A percentile compares a stretch with the other conserved stretches of the same genome.
These are phyloP conservation scores for Andrena bicolor DNA, from an alignment of 2,888 invertebrate species.

Conservation along the genomic window DNA sequence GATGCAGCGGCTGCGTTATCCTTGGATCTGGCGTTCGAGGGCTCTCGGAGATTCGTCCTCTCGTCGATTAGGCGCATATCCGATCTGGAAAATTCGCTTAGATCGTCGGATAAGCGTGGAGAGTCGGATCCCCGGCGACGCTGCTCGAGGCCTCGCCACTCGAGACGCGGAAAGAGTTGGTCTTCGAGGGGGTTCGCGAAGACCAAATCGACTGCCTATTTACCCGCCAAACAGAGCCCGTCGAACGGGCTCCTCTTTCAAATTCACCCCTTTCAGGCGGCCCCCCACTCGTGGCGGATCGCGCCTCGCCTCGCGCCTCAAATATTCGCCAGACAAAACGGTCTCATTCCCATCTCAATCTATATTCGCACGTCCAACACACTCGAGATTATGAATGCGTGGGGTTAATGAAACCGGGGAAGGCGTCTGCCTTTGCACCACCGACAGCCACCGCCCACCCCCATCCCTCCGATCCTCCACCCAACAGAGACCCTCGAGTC, in stretches of 20 bases:
- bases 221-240: constrained; percentile 77
- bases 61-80: constrained; percentile 74
- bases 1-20: constrained; percentile 34
- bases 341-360: constrained; percentile 85
- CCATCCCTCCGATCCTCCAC: neutral
- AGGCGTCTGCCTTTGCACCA: constrained; percentile 83
- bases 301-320: constrained; percentile 80
- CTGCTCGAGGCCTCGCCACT: constrained; percentile 34
- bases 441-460: constrained; percentile 40
- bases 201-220: constrained; percentile 81
- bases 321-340: constrained; percentile 81
- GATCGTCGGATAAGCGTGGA: constrained; percentile 79
- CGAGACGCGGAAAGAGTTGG: constrained; percentile 60
- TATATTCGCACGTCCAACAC: constrained; percentile 85
- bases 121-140: constrained; percentile 49
- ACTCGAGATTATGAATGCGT: constrained; percentile 85
- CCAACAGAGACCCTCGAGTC: constrained; percentile 11
- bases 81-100: constrained; percentile 78
- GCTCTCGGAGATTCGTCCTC: constrained; percentile 53
- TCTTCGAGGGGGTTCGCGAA: constrained; percentile 44
- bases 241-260: constrained; percentile 73
- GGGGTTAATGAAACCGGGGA: constrained; percentile 83
- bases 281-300: constrained; percentile 63
- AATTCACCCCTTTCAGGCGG: constrained; percentile 70
- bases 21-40: constrained; percentile 57